Percentiles rank a stretch among this genome's conserved stretches.
Evolutionary conservation across 30 jellyfish, hydroid and myxozoan species (phyloP).

Genomic region (Aurelia sp.): DNA sequence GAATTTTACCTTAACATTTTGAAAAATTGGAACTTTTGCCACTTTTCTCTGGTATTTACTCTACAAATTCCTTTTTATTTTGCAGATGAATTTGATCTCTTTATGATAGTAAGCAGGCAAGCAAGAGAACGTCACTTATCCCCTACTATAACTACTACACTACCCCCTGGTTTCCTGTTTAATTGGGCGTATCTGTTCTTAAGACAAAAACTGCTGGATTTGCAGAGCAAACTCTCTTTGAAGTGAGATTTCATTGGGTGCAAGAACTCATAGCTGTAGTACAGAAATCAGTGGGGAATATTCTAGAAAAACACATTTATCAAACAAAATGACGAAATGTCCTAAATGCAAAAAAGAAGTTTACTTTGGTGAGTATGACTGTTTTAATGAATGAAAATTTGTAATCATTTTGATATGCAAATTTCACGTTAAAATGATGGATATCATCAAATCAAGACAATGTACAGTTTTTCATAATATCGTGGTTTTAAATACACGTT

Average conservation of each 20-base stretch:
- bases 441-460: too few relatives aligned
- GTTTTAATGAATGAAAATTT: not conserved
- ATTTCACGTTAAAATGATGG: too few relatives aligned
- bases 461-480: too few relatives aligned
- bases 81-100: too few relatives aligned
- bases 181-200: slow-evolving; percentile 50
- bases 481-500: too few relatives aligned
- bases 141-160: not conserved
- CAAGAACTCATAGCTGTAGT: too few relatives aligned
- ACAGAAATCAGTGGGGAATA: too few relatives aligned
- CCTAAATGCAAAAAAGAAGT: slow-evolving; percentile 78
- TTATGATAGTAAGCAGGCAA: too few relatives aligned
- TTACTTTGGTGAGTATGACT: slow-evolving; percentile 67
- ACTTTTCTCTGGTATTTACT: too few relatives aligned
- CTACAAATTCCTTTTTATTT: too few relatives aligned
- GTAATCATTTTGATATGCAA: not conserved
- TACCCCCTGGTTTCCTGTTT: slow-evolving; percentile 25
- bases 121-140: not conserved
- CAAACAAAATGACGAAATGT: slow-evolving; percentile 71
- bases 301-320: not conserved
- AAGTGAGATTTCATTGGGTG: not conserved
- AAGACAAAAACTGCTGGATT: slow-evolving; percentile 6
- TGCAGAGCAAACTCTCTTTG: slow-evolving; percentile 20
- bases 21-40: too few relatives aligned
- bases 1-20: too few relatives aligned